Conservation (phyloP, 2,113 vertebrate species). For the Pelecanoides urinatrix region DNA sequence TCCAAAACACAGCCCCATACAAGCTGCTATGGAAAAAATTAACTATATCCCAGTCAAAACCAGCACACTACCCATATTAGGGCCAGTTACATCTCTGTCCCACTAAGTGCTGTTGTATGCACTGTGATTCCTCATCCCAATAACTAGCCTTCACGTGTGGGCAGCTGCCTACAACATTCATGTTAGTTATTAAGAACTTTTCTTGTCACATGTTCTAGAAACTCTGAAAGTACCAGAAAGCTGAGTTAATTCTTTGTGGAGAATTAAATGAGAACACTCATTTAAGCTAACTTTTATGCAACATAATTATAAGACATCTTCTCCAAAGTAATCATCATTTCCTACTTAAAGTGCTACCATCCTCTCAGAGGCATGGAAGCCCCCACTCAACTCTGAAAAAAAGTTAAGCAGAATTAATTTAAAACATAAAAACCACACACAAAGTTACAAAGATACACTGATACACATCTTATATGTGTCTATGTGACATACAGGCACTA, state of each 20-base stretch:
- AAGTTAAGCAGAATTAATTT: background rate
- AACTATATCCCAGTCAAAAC: too few species aligned
- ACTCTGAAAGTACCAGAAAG: background rate
- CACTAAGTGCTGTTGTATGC: background rate
- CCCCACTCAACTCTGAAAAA: background rate
- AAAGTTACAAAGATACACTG: background rate
- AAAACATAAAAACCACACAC: background rate
- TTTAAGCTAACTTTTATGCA: background rate
- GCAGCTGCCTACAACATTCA: background rate
- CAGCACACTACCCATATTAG: background rate
- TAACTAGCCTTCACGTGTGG: background rate
- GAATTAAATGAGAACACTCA: background rate
- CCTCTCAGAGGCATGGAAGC: background rate
- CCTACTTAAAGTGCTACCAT: background rate
- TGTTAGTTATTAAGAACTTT: background rate
- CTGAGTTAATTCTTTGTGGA: background rate
- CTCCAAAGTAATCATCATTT: background rate
- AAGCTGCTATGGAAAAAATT: too few species aligned
- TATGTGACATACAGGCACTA: background rate
- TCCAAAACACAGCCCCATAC: too few species aligned
- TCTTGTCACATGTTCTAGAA: background rate
- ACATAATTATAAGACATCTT: background rate
- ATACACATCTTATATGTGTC: background rate
- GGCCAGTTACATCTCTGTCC: background rate
- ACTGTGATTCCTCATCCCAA: background rate